phyloP scores from a whole-genome alignment of 1,140 invertebrate species.

The Calephelis virginiensis region DNA sequence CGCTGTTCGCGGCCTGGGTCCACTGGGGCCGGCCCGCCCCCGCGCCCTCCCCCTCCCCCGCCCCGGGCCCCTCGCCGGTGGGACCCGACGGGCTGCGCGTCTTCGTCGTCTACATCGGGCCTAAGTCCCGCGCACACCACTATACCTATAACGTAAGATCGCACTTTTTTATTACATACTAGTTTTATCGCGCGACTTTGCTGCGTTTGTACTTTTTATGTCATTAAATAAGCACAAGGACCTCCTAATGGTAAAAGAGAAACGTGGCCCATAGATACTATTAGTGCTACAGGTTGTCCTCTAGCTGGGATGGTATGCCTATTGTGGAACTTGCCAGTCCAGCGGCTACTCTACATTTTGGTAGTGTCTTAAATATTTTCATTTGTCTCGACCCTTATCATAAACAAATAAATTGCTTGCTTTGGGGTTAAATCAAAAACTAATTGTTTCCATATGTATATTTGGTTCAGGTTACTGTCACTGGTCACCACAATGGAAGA shows the following conservation, averaged over 20 bases:
- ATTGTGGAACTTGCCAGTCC: no score
- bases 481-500: constrained; percentile 45
- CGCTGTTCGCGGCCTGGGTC: constrained; percentile 37
- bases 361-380: no score
- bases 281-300: no score
- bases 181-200: constrained; percentile 24
- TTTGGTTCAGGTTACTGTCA: constrained; percentile 43
- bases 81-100: constrained; percentile 43
- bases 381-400: no score
- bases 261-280: no score
- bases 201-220: no score
- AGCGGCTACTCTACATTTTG: no score
- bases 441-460: constrained; percentile 7
- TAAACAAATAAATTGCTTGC: no score
- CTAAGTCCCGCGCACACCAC: constrained; percentile 47
- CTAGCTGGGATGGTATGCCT: no score
- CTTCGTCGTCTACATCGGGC: constrained; percentile 58
- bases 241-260: no score
- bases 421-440: constrained; percentile 10
- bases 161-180: background rate
- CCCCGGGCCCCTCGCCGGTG: constrained; percentile 48
- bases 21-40: no score
- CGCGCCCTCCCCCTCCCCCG: background rate
- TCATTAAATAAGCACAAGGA: no score
- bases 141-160: constrained; percentile 51